These are phyloP conservation scores for Urophycis tenuis DNA, from an alignment of 2,797 vertebrate genomes.

Conservation along the genomic window DNA sequence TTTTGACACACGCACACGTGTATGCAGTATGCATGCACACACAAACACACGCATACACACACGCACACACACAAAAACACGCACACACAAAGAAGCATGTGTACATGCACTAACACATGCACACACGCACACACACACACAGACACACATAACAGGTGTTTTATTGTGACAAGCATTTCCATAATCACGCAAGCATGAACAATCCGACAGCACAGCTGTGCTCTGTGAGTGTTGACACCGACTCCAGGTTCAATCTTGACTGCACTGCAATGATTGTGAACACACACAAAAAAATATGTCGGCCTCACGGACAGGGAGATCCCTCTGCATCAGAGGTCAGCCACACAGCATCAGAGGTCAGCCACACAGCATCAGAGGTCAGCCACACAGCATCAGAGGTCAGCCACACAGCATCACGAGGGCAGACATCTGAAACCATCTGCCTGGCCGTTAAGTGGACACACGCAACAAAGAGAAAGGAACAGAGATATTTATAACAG, in stretches of 20 bases:
- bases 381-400: slow-evolving; percentile 31
- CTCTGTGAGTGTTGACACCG: background rate
- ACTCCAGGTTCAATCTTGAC: no score
- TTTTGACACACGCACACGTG: background rate
- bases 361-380: no score
- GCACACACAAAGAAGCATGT: slow-evolving; percentile 8
- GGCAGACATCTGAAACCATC: background rate
- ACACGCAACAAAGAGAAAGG: slow-evolving; percentile 10
- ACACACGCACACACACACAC: background rate
- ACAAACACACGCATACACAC: no score
- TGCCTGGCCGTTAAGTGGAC: slow-evolving; percentile 4
- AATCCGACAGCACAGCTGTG: background rate
- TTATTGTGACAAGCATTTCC: background rate
- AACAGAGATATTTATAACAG: slow-evolving; percentile 4
- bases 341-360: no score
- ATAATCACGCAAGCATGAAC: background rate
- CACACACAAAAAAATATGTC: slow-evolving; percentile 9
- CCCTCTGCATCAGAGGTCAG: no score
- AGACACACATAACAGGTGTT: slow-evolving; percentile 10
- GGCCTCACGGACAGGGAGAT: slow-evolving; percentile 35
- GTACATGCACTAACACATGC: background rate
- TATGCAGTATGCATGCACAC: background rate
- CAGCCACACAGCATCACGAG: slow-evolving; percentile 16
- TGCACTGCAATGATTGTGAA: background rate
- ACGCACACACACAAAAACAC: slow-evolving; percentile 8